phyloP scores from a whole-genome alignment of 1,140 invertebrate species.

The Anoplolepis gracilipes region DNA sequence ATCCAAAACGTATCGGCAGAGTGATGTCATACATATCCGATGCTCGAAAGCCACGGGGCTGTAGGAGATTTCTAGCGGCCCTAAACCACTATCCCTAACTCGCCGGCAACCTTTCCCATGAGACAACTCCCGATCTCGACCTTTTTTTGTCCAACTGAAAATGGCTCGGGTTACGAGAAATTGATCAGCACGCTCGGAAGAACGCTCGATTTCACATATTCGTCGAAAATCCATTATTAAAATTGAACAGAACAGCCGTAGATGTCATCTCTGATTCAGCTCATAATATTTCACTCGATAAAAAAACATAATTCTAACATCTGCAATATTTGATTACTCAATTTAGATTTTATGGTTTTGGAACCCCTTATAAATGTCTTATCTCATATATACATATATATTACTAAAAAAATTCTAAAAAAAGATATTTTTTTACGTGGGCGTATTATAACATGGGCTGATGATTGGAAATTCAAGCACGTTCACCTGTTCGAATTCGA shows the following conservation, averaged over 20 bases:
- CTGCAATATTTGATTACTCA: neutral
- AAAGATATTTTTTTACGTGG: neutral
- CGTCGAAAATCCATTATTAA: conserved; percentile 9
- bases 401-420: neutral
- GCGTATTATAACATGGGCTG: neutral
- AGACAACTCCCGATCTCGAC: neutral
- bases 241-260: conserved; percentile 14
- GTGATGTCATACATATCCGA: conserved; percentile 77
- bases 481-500: conserved; percentile 34
- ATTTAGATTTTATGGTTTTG: neutral
- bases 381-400: neutral
- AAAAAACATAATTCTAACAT: neutral
- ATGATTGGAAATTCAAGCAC: conserved; percentile 39
- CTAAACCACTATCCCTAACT: conserved; percentile 26
- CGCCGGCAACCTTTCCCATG: conserved; percentile 27
- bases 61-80: conserved; percentile 49
- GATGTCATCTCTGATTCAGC: no score
- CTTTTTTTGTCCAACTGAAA: conserved; percentile 45
- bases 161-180: conserved; percentile 11
- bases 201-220: neutral
- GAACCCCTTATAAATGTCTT: neutral
- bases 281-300: neutral
- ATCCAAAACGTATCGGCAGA: conserved; percentile 71
- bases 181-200: conserved; percentile 21
- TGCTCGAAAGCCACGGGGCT: conserved; percentile 64